phyloP scores from a whole-genome alignment of 2,797 vertebrate genomes.

The Gambusia yucatana region DNA sequence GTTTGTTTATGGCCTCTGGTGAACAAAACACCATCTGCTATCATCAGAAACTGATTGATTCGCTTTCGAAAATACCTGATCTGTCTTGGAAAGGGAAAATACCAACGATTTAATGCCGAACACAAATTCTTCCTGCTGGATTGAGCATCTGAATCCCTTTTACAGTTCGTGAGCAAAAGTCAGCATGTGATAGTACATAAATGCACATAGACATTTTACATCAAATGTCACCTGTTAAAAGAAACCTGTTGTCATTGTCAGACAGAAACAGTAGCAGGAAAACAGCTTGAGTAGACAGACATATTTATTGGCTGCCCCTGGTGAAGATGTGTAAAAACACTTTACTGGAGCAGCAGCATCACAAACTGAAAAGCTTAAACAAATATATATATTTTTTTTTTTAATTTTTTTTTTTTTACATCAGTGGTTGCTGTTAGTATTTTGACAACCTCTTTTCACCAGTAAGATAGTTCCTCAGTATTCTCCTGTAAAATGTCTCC shows the following conservation, averaged over 20 bases:
- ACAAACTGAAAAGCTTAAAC: background rate
- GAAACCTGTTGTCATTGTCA: background rate
- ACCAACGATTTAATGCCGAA: constrained; percentile 19
- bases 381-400: background rate
- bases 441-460: background rate
- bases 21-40: constrained; percentile 73
- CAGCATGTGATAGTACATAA: background rate
- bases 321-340: background rate
- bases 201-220: background rate
- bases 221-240: background rate
- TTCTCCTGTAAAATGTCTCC: background rate
- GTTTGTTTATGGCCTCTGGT: constrained; percentile 71
- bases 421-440: background rate
- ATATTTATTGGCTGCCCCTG: background rate
- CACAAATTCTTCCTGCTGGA: constrained; percentile 29
- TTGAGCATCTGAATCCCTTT: constrained; percentile 27
- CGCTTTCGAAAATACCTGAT: constrained; percentile 62
- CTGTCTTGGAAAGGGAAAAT: constrained; percentile 45
- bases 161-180: constrained; percentile 10
- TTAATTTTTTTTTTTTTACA: background rate
- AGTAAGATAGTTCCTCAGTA: background rate
- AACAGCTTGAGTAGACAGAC: background rate
- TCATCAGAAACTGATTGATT: constrained; percentile 68
- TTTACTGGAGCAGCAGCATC: background rate
- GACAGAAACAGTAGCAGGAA: background rate